Percentiles rank a stretch among this genome's conserved stretches.
phyloP scores from a whole-genome alignment of 2,113 vertebrate species.

The Garra rufa region DNA sequence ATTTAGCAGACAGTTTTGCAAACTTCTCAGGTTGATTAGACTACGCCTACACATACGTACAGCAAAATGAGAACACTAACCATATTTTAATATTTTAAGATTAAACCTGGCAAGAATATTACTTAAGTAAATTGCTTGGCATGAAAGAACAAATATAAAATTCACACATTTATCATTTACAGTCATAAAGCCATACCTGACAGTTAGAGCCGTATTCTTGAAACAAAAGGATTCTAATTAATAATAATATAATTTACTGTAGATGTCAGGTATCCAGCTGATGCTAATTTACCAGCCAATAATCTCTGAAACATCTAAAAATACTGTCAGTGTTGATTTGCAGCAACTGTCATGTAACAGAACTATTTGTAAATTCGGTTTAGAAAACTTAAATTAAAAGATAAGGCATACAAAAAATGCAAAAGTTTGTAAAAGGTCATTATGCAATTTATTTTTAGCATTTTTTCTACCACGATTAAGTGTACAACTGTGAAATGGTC shows the following conservation, averaged over 20 bases:
- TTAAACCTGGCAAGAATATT: not conserved
- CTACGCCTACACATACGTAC: not conserved
- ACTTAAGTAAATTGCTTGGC: not conserved
- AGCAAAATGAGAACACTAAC: not conserved
- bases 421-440: constrained; percentile 65
- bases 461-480: not conserved
- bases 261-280: not conserved
- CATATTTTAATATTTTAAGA: not conserved
- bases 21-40: not conserved
- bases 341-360: not conserved
- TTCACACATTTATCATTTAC: not conserved
- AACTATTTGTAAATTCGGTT: not conserved
- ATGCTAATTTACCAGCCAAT: not conserved
- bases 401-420: not conserved
- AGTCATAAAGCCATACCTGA: not conserved
- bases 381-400: not conserved
- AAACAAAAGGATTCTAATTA: not conserved
- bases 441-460: not conserved
- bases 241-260: not conserved
- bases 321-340: not conserved
- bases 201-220: not conserved
- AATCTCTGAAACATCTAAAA: not conserved
- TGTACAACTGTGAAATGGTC: too few relatives aligned
- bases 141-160: not conserved
- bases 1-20: not conserved